Percentiles rank a stretch among this genome's conserved stretches.
These are phyloP conservation scores for Rhinopithecus roxellana DNA, from an alignment of 2,113 vertebrate species.

Conservation along the genomic window DNA sequence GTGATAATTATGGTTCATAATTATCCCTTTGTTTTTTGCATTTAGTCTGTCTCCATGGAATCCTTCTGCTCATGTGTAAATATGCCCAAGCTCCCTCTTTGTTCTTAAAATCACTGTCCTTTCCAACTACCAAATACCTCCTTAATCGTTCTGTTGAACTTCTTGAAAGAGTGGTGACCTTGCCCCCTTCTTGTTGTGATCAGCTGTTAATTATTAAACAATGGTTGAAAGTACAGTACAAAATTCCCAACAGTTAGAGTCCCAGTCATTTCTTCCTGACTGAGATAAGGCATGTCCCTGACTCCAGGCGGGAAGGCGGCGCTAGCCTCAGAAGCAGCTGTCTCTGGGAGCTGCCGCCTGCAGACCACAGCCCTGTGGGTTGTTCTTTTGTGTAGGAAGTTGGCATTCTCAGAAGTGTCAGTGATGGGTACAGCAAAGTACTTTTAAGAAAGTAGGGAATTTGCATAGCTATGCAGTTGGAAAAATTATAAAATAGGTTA, in stretches of 20 bases:
- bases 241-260: neutral
- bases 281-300: neutral
- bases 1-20: neutral
- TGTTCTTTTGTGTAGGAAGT: neutral
- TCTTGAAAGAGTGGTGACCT: neutral
- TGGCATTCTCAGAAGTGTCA: neutral
- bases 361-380: neutral
- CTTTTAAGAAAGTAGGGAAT: slow-evolving; percentile 20
- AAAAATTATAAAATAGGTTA: slow-evolving; percentile 54
- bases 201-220: slow-evolving; percentile 53
- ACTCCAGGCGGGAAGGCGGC: no score
- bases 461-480: slow-evolving; percentile 52
- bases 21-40: neutral
- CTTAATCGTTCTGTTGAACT: neutral
- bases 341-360: neutral
- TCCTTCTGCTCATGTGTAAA: neutral
- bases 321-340: accelerated
- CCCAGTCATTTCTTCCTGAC: neutral
- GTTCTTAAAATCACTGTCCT: neutral
- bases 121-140: neutral
- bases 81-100: neutral
- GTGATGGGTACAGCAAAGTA: neutral
- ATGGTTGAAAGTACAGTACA: neutral
- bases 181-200: neutral
- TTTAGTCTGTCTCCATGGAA: neutral